Conservation (phyloP, 2,113 vertebrate genomes). For the Bubalus kerabau region DNA sequence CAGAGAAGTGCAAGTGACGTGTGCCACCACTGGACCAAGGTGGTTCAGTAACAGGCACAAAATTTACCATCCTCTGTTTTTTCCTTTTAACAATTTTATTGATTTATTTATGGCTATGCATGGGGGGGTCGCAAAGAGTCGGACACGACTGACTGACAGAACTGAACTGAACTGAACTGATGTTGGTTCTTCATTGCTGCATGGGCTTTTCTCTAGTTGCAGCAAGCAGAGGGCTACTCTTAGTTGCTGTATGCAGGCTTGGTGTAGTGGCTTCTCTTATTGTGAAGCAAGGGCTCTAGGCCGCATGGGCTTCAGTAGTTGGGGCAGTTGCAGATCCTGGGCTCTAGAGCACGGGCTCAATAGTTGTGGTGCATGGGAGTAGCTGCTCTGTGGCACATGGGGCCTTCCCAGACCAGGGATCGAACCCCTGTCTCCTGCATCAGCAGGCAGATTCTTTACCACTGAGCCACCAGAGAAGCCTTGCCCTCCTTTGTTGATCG, state of each 20-base stretch:
- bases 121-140: no score
- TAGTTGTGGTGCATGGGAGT: neutral
- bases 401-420: neutral
- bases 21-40: neutral
- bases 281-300: neutral
- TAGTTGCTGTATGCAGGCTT: neutral
- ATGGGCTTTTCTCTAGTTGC: neutral
- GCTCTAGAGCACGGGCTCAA: neutral
- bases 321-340: neutral
- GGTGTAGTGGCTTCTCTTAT: neutral
- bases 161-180: no score
- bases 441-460: neutral
- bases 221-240: neutral
- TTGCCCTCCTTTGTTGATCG: neutral
- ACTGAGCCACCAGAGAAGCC: neutral
- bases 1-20: neutral
- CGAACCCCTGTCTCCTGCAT: neutral
- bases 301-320: accelerated
- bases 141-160: no score
- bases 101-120: neutral
- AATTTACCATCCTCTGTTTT: neutral
- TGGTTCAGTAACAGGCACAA: neutral
- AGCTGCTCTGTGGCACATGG: neutral
- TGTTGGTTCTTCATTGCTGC: neutral
- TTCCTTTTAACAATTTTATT: neutral